Evolutionary conservation across 2,797 vertebrate genomes (phyloP).

Genomic region (Pseudotriccus pelzelni): DNA sequence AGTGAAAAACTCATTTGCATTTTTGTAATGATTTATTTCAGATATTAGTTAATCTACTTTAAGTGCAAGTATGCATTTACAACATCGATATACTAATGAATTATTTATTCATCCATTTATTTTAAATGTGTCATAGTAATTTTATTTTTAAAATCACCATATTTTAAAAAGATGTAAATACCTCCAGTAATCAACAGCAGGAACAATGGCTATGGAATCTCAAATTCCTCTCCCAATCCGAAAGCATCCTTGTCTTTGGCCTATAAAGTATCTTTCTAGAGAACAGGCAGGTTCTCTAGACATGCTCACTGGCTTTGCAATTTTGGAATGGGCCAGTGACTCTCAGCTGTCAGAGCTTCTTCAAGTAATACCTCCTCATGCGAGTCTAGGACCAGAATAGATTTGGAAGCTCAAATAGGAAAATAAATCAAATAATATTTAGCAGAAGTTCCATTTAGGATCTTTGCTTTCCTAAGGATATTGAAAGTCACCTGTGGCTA

Average conservation of each 20-base stretch:
- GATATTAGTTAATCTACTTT: not conserved
- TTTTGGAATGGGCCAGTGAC: not conserved
- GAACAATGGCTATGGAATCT: not conserved
- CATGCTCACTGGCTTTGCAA: not conserved
- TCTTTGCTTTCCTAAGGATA: not conserved
- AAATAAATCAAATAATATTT: not conserved
- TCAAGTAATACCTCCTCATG: rapidly evolving
- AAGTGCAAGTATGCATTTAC: not conserved
- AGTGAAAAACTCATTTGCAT: not conserved
- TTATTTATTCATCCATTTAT: not conserved
- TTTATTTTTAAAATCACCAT: not conserved
- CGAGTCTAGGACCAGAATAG: not conserved
- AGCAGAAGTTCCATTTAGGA: not conserved
- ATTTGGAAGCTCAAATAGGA: not conserved
- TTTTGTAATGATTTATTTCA: not conserved
- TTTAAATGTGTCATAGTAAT: not conserved
- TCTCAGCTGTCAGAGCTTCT: not conserved
- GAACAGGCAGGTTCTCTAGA: not conserved
- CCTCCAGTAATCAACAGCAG: not conserved
- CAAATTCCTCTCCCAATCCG: not conserved
- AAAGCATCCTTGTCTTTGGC: not conserved
- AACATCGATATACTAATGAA: not conserved
- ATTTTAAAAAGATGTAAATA: not conserved
- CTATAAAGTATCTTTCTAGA: not conserved
- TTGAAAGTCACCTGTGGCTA: not conserved